A percentile compares a stretch with the other conserved stretches of the same genome.
Evolutionary conservation across 2,797 vertebrate genomes (phyloP).

Genomic region (Psittacula echo): DNA sequence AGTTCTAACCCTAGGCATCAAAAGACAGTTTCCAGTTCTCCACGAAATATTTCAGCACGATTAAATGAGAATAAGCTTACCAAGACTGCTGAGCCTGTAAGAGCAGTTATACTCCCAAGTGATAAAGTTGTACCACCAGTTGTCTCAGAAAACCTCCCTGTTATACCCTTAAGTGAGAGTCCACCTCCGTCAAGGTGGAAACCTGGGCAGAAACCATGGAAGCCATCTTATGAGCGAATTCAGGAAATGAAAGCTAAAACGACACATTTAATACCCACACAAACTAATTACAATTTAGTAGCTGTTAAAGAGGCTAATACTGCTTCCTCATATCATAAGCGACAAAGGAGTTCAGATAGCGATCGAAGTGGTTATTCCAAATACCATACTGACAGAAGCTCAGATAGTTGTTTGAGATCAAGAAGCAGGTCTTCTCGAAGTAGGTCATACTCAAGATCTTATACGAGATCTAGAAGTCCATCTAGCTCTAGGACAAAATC

Average conservation of each 20-base stretch:
- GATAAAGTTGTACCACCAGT: slow-evolving; percentile 75
- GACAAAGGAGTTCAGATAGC: slow-evolving; percentile 73
- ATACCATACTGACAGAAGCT: slow-evolving; percentile 75
- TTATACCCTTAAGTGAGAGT: slow-evolving; percentile 94
- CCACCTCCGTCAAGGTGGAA: slow-evolving; percentile 98
- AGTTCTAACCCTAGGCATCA: slow-evolving; percentile 76
- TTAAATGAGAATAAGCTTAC: slow-evolving; percentile 72
- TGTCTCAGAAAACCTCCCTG: slow-evolving; percentile 84
- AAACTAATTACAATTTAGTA: slow-evolving; percentile 67
- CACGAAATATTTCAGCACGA: slow-evolving; percentile 74
- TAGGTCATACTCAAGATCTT: slow-evolving; percentile 84
- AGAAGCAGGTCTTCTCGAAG: slow-evolving; percentile 85
- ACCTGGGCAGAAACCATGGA: slow-evolving; percentile 98
- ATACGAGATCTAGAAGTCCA: slow-evolving; percentile 82
- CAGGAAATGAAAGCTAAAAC: slow-evolving; percentile 91
- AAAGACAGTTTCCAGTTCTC: slow-evolving; percentile 76
- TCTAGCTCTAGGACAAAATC: slow-evolving; percentile 84
- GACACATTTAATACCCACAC: slow-evolving; percentile 71
- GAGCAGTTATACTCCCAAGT: slow-evolving; percentile 73
- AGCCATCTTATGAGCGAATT: slow-evolving; percentile 92
- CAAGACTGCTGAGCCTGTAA: slow-evolving; percentile 73
- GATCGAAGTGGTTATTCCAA: slow-evolving; percentile 75
- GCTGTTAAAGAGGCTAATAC: slow-evolving; percentile 66
- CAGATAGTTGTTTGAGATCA: slow-evolving; percentile 73
- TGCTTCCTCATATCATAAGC: slow-evolving; percentile 65